Base-by-base conservation (phyloP, 2,797 vertebrate genomes). In the Coendou prehensilis region DNA sequence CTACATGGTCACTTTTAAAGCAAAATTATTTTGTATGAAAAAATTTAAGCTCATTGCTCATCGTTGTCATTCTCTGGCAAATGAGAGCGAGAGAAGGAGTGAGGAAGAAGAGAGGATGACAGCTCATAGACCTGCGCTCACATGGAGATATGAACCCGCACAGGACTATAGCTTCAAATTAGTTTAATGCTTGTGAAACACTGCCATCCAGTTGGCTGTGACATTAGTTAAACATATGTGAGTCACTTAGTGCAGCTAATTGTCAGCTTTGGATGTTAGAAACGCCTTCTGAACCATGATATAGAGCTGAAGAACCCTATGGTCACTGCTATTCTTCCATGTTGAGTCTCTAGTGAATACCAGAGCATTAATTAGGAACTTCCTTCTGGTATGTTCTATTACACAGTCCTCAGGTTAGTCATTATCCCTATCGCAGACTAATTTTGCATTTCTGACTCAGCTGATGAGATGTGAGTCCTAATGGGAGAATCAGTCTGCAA, bases 221-320 rank as follows among this genome's bases (percentile, higher is more conserved):
- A 85, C 94, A 85, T 82, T 50, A 9, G 22, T 89, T 89, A n/a
- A 69, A 93, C 97, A 41, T 2, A 1, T 96, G 41, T 84, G 67
- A 47, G 22, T 78, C 57, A 33, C 15, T 73, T 33, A 93, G 41
- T 67, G 81, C 47, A 87, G 81, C 64, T 93, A 92, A 95, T 93
- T 61, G 64, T 79, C 75, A 88, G 80, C 45, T 96, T 69, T 30
- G 17, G 5, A 80, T 96, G 52, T 95, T 94, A 52, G 56, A 91
- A 96, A 88, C 91, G 92, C 85, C 91, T 69, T 6, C 26, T 50
- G 52, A 67, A 69, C 28, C 73, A 47, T 93, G 96, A 47, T 57
- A 13, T n/a, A 73, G 41, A 93, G 94, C 75, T 61, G 64, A 52
- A 37, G n/a, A 95, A 63, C 71, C 50, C 86, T 93, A 6, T 91